These are phyloP conservation scores for Carcharodon carcharias DNA, from an alignment of 2,797 vertebrate species.

Conservation along the genomic window DNA sequence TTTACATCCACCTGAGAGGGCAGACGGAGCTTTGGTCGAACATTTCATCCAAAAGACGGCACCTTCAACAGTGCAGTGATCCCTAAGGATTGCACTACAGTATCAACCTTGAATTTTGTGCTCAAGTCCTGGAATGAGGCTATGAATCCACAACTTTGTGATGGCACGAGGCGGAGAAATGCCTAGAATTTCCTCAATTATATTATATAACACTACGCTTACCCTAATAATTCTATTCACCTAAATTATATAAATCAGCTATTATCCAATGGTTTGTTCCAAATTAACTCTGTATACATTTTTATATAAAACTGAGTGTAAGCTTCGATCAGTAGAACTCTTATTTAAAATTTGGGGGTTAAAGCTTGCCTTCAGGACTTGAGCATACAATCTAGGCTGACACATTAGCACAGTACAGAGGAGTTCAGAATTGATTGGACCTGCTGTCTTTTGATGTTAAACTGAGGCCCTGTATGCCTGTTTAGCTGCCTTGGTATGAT, in stretches of 20 bases:
- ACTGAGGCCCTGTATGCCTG: neutral
- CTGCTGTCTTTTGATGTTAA: neutral
- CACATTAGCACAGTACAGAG: neutral
- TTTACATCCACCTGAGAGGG: too few relatives aligned
- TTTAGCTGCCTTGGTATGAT: neutral
- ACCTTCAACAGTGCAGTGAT: too few relatives aligned
- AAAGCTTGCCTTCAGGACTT: neutral
- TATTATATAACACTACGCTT: neutral
- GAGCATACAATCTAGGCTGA: neutral
- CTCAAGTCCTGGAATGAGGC: too few relatives aligned
- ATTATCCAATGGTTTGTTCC: neutral
- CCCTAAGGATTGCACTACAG: too few relatives aligned
- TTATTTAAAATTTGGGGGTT: neutral
- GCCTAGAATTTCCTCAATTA: neutral
- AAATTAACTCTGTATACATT: neutral
- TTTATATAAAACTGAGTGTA: neutral
- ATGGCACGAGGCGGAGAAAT: neutral
- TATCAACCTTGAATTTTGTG: too few relatives aligned
- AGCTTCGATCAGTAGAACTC: neutral
- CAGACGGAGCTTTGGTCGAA: too few relatives aligned
- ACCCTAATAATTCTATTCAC: neutral
- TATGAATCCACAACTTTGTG: too few relatives aligned
- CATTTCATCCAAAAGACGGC: too few relatives aligned
- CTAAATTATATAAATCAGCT: neutral
- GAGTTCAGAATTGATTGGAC: neutral